Conservation (phyloP, 2,888 invertebrate species). For the Allolobophora icterica region DNA sequence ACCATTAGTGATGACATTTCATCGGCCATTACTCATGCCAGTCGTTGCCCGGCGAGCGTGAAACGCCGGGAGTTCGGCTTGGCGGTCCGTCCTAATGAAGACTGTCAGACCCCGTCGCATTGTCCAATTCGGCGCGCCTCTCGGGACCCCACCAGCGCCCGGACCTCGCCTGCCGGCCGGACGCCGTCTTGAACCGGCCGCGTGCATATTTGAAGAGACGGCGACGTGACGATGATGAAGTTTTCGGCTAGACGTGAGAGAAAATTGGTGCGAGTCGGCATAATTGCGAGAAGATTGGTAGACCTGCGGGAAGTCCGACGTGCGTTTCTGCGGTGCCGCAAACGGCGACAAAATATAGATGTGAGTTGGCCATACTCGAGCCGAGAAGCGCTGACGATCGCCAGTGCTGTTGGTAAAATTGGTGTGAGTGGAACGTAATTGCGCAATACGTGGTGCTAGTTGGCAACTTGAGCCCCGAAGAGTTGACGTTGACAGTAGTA, state of each 20-base stretch:
- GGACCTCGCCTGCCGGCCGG: constrained; percentile 18
- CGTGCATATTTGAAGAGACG: constrained; percentile 31
- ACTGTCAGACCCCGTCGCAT: constrained; percentile 28
- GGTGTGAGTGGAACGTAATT: constrained; percentile 9
- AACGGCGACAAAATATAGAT: not conserved
- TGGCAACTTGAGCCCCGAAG: no score
- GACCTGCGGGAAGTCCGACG: constrained; percentile 20
- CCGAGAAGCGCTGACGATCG: not conserved
- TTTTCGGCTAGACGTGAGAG: constrained; percentile 26
- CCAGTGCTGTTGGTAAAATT: not conserved
- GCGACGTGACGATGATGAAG: constrained; percentile 28
- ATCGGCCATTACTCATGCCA: constrained; percentile 31
- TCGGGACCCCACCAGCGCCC: not conserved
- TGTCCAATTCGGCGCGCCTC: constrained; percentile 23
- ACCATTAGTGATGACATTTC: constrained; percentile 28
- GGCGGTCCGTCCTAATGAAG: constrained; percentile 28
- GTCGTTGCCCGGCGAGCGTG: constrained; percentile 28
- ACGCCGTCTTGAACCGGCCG: constrained; percentile 25
- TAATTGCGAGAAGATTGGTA: constrained; percentile 30
- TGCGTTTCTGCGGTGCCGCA: not conserved
- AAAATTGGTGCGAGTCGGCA: constrained; percentile 29
- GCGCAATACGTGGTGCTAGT: not conserved
- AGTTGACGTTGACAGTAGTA: not conserved
- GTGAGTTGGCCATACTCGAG: not conserved
- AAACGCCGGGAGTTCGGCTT: constrained; percentile 15